Evolutionary conservation across 2,797 vertebrate genomes (phyloP), one percentile per base, ranked within the genome.

Genomic region (Pteronotus mesoamericanus): DNA sequence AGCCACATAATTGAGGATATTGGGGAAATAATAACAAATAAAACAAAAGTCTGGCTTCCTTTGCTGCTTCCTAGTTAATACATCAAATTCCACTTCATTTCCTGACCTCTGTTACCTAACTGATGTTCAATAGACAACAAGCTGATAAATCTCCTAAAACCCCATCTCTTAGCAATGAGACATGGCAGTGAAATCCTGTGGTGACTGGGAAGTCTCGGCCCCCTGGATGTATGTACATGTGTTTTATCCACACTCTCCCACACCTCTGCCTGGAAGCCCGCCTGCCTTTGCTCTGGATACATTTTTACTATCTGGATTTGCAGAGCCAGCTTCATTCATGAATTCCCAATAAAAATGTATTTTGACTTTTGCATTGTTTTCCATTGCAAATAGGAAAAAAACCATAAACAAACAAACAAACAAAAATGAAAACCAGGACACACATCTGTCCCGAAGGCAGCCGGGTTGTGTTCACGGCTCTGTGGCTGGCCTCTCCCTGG

Each of bases 11-110:
- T 92, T 96, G 85, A 94, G 97, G 96, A 97, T 94, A 97, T 98
- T 98, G 95, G 96, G 97, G 97, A 97, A 96, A 95, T 86, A 96
- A 94, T 80, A 96, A 96, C 92, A 97, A 96, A 94, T 97, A 93
- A 95, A 97, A 97, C 32, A 95, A 93, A 91, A 96, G 93, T 94
- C 96, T 96, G 95, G 78, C 93, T 98, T 96, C 96, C 91, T 96
- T 91, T 97, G 57, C 92, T 95, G 78, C 90, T 97, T 97, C 98
- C 95, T 89, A 5, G 77, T 89, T 97, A 97, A 97, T 98, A 88
- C 51, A 96, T 91, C 88, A 79, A 93, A 97, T 96, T 93, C 79
- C 2, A 94, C 75, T 94, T 96, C 92, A 97, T 87, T 94, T 97
- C 84, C 96, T 97, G 96, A 88, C 51, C 53, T 84, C 82, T 59